Evolutionary conservation across 2,797 vertebrate genomes (phyloP).

Genomic region (Vespertilio murinus): DNA sequence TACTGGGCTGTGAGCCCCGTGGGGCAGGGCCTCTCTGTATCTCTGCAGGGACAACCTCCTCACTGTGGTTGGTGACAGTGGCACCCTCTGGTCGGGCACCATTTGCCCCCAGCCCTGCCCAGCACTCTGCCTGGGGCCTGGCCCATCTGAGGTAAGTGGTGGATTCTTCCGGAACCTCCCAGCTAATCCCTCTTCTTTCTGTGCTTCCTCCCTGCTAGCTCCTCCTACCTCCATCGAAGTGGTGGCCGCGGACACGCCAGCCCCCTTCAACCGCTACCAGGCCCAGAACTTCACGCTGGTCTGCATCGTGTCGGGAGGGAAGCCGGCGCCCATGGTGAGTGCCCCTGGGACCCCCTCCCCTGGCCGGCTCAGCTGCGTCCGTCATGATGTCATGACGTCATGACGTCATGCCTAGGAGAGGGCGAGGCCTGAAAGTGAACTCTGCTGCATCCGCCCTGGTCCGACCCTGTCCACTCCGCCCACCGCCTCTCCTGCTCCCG

Average conservation of each 20-base stretch:
- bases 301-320: slow-evolving; percentile 94
- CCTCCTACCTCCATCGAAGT: slow-evolving; percentile 94
- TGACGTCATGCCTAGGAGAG: background rate
- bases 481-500: background rate
- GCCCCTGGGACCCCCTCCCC: background rate
- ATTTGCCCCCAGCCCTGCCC: background rate
- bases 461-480: background rate
- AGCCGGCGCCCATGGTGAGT: slow-evolving; percentile 93
- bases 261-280: slow-evolving; percentile 94
- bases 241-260: slow-evolving; percentile 89
- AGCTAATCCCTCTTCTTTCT: background rate
- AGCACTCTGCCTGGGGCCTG: accelerated
- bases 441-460: no score
- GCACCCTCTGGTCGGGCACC: no score
- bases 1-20: no score
- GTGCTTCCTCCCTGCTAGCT: slow-evolving; percentile 81
- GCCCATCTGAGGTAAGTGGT: accelerated
- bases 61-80: accelerated
- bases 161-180: background rate
- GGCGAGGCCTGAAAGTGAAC: accelerated
- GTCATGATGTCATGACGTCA: no score
- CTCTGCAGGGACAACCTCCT: background rate
- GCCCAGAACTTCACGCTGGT: slow-evolving; percentile 96
- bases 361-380: background rate
- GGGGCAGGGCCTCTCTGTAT: background rate